phyloP scores from a whole-genome alignment of 2,797 vertebrate genomes.

The Podarcis lilfordi region DNA sequence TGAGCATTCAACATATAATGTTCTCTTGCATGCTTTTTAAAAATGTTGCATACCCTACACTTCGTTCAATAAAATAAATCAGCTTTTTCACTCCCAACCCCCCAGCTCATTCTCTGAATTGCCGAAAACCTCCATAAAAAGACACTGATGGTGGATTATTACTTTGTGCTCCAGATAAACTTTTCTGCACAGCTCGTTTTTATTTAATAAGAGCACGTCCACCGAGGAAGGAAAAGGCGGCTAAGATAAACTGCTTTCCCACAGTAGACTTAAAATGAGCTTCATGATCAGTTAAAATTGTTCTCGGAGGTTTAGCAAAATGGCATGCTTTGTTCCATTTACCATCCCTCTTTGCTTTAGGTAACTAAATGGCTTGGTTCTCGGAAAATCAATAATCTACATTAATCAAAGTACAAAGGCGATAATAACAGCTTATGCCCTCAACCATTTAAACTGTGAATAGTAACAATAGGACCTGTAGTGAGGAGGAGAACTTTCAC shows the following conservation, averaged over 20 bases:
- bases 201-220: slow-evolving; percentile 8
- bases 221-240: background rate
- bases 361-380: slow-evolving; percentile 45
- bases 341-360: slow-evolving; percentile 16
- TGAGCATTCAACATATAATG: slow-evolving; percentile 47
- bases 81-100: background rate
- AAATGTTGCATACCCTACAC: slow-evolving; percentile 17
- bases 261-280: background rate
- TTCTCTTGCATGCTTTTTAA: slow-evolving; percentile 41
- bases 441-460: slow-evolving; percentile 59
- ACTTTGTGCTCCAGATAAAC: background rate
- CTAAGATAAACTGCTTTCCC: slow-evolving; percentile 10
- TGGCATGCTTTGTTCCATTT: slow-evolving; percentile 41
- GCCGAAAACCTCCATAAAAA: slow-evolving; percentile 23
- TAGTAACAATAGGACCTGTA: slow-evolving; percentile 1
- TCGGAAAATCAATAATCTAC: slow-evolving; percentile 56
- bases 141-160: slow-evolving; percentile 15
- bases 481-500: background rate
- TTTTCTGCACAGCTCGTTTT: background rate
- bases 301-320: slow-evolving; percentile 23
- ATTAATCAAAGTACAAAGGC: slow-evolving; percentile 63
- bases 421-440: slow-evolving; percentile 50
- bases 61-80: slow-evolving; percentile 45
- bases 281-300: slow-evolving; percentile 30
- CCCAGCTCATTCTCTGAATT: background rate